Evolutionary conservation across 2,113 vertebrate species (phyloP), one percentile per base, ranked within the genome.

Genomic region (Hippopotamus amphibius): DNA sequence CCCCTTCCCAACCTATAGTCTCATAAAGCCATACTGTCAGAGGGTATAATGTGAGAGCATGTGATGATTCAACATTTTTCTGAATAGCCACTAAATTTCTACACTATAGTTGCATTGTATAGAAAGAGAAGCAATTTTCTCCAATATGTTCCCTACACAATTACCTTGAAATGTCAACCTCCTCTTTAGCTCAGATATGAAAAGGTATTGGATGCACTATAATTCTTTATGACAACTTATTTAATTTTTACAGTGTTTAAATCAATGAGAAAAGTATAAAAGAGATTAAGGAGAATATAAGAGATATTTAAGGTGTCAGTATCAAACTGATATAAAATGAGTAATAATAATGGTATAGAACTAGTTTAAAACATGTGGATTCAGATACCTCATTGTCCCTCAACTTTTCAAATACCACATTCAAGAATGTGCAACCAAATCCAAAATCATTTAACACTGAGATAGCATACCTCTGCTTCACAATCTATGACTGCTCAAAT

Each of bases 401-500:
- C 15, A 65, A 53, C 13, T 46, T 1, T 85, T 41, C 1, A 88
- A 30, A 65, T 28, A 65, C 3, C 28, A 82, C 2, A 55, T 41
- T 77, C 46, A 81, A 87, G 9, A 48, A 89, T 68, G 5, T 24
- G 33, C 74, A 94, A 72, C 8, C 4, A 81, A 79, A 74, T 43
- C 24, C n/a, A 37, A 76, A 85, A 50, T 85, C 37, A 55, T 1
- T 55, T 41, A 82, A 50, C 10, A n/a, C 17, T 82, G 30, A 90
- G 22, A 61, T 68, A 1, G 7, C 7, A 0, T 5, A 15, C 72
- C 26, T 50, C 5, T 28, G 2, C 50, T 12, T 41, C 2, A 33
- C 8, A 83, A 85, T 11, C 1, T 68, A 17, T n/a, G 9, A 37
- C 6, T 83, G 21, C 12, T 88, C 14, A 93, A 76, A 41, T 82